Conservation (phyloP, 2,797 vertebrate genomes). For the Selene dorsalis region DNA sequence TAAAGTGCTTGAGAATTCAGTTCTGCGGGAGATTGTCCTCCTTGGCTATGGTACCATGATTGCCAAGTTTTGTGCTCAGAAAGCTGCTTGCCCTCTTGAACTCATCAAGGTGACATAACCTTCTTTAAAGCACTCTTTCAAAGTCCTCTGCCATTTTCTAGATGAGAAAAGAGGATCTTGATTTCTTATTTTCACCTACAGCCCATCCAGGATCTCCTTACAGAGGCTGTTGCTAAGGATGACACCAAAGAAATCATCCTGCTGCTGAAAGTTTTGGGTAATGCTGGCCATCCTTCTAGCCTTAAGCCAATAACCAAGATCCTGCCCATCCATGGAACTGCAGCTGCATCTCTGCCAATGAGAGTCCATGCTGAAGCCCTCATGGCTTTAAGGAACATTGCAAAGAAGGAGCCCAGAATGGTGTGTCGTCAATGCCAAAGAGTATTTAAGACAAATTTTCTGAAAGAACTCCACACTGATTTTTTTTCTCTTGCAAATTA, state of each 20-base stretch:
- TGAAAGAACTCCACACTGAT: background rate
- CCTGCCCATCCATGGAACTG: slow-evolving; percentile 76
- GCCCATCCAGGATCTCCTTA: slow-evolving; percentile 79
- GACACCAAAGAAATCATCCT: slow-evolving; percentile 75
- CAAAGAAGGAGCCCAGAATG: slow-evolving; percentile 80
- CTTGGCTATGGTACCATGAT: slow-evolving; percentile 88
- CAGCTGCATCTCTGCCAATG: slow-evolving; percentile 69
- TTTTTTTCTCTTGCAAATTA: slow-evolving; percentile 61
- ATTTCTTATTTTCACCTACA: slow-evolving; percentile 50
- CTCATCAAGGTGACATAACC: slow-evolving; percentile 82
- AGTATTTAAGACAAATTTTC: slow-evolving; percentile 1
- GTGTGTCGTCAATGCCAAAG: slow-evolving; percentile 43
- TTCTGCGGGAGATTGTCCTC: slow-evolving; percentile 80
- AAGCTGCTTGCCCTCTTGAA: slow-evolving; percentile 77
- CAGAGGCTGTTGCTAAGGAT: slow-evolving; percentile 65
- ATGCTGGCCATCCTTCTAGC: slow-evolving; percentile 79
- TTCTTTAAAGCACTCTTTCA: slow-evolving; percentile 15
- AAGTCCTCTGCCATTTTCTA: slow-evolving; percentile 29
- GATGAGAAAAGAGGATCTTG: background rate
- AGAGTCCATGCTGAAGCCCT: slow-evolving; percentile 81
- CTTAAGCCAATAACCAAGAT: slow-evolving; percentile 71
- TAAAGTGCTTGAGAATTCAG: slow-evolving; percentile 62
- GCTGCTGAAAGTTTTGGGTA: slow-evolving; percentile 84
- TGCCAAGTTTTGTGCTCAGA: slow-evolving; percentile 81
- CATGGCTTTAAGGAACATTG: slow-evolving; percentile 84